Evolutionary conservation across 2,113 vertebrate species (phyloP), one percentile per base, ranked within the genome.

Genomic region (Blennius ocellaris): DNA sequence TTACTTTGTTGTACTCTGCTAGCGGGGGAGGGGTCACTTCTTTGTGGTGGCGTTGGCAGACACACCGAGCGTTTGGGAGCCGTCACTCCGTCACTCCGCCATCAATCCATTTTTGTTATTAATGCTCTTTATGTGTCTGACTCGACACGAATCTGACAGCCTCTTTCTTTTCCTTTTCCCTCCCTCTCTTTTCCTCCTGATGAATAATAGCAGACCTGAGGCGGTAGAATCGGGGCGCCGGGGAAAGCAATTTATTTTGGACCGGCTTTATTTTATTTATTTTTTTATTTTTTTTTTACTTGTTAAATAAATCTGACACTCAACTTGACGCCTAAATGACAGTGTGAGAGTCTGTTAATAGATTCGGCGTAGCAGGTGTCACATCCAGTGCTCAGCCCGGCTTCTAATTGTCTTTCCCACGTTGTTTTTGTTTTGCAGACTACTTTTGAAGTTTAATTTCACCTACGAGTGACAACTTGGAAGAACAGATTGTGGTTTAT

Each of bases 291-390:
- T n/a, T n/a, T n/a, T n/a, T 68, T 66, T 52, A 40, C 83, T 73
- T 38, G 58, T 69, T 80, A 77, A 80, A 72, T 62, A 68, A 60
- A 74, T 11, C 55, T 45, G 67, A 56, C 62, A 6, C 58, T 64
- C 78, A 44, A 80, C 75, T 69, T 72, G 82, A 85, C 76, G 53
- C 14, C 14, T n/a, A 14, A 67, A 12, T 82, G 76, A 75, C 80
- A 79, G 74, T 59, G 69, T 71, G 54, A 65, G 52, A 63, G 66
- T 4, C 36, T 5, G 69, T 38, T 65, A 69, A 81, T 37, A 69
- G 14, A 71, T 74, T 60, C 41, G 6, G 41, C 53, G 7, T 5
- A 64, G 60, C 78, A 68, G 53, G 40, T 77, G 57, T 78, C 76
- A 66, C 63, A 8, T 59, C 9, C 0, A 56, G 49, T 60, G 37